Conservation (phyloP, 2,888 invertebrate genomes). For the Alentia gelatinosa region DNA sequence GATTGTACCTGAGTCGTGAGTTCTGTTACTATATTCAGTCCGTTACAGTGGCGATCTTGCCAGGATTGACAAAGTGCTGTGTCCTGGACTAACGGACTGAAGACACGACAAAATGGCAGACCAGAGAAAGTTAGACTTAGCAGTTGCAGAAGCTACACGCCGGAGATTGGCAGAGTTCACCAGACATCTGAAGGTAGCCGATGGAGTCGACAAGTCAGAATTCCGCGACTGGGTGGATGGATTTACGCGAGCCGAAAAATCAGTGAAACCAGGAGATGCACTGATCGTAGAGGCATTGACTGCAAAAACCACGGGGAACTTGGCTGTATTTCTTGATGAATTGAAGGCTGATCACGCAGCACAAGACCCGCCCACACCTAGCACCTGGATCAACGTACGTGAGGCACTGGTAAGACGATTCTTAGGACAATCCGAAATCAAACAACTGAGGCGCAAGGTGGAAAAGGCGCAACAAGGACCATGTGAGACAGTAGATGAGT, state of each 20-base stretch:
- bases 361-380: not conserved
- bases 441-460: too few species aligned
- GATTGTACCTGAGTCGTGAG: too few species aligned
- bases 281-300: not conserved
- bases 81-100: too few species aligned
- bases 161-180: not conserved
- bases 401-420: not conserved
- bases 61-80: too few species aligned
- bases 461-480: too few species aligned
- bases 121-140: too few species aligned
- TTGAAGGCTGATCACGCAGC: not conserved
- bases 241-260: not conserved
- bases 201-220: not conserved
- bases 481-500: too few species aligned
- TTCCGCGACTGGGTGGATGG: not conserved
- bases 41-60: too few species aligned
- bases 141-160: too few species aligned
- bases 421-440: too few species aligned
- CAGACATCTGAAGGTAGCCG: not conserved
- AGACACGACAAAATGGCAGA: too few species aligned
- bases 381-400: not conserved
- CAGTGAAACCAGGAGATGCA: not conserved
- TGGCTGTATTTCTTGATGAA: not conserved
- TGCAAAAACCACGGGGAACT: not conserved
- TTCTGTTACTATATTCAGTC: too few species aligned